A percentile compares a stretch with the other conserved stretches of the same genome.
These are phyloP conservation scores for Acrocyrtus sp. DNA, from an alignment of 2,888 invertebrate genomes.

Conservation along the genomic window DNA sequence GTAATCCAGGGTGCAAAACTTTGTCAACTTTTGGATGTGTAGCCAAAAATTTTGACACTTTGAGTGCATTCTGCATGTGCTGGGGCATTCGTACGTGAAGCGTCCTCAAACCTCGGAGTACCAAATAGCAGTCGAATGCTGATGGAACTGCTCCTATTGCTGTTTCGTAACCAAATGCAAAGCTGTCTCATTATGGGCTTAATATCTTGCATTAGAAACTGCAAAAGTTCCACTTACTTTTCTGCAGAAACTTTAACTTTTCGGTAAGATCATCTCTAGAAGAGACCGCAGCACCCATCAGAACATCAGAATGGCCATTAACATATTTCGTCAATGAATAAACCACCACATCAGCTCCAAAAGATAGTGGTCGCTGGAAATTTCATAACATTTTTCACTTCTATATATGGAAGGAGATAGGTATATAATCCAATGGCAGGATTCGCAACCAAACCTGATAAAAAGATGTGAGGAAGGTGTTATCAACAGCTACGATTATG, in stretches of 20 bases:
- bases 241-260: constrained; percentile 85
- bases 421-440: neutral
- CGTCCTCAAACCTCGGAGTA: constrained; percentile 71
- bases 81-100: constrained; percentile 70
- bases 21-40: constrained; percentile 34
- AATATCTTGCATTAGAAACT: neutral
- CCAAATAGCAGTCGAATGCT: constrained; percentile 73
- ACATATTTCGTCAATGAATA: constrained; percentile 94
- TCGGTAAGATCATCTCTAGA: constrained; percentile 78
- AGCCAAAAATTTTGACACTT: constrained; percentile 69
- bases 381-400: neutral
- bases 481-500: constrained; percentile 70
- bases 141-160: constrained; percentile 58
- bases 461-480: constrained; percentile 71
- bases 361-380: constrained; percentile 80
- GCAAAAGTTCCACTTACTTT: constrained; percentile 71
- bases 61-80: constrained; percentile 69
- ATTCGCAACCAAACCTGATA: constrained; percentile 67
- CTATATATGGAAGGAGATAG: neutral
- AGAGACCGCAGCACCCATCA: constrained; percentile 91
- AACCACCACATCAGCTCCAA: constrained; percentile 90
- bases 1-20: constrained; percentile 72
- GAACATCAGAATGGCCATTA: constrained; percentile 97
- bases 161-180: constrained; percentile 31
- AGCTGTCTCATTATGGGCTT: neutral